Conservation (phyloP, 2,113 vertebrate species). For the Himantopus leucocephalus region DNA sequence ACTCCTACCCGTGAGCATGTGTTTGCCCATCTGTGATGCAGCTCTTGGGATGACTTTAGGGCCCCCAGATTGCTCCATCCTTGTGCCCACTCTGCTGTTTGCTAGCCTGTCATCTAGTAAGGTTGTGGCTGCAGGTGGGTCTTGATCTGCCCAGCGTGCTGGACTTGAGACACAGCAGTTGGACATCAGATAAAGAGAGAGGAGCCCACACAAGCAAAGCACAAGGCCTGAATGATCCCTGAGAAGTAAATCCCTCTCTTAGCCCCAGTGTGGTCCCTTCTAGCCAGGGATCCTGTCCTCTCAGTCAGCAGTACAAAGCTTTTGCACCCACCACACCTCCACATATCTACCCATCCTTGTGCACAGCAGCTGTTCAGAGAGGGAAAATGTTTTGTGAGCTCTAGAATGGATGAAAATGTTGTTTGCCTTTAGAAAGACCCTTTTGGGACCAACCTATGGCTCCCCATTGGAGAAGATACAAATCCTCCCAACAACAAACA, state of each 20-base stretch:
- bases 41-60: background rate
- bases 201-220: background rate
- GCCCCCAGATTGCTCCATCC: background rate
- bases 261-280: background rate
- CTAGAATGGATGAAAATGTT: background rate
- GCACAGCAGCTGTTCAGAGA: background rate
- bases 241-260: background rate
- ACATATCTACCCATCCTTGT: background rate
- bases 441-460: conserved; percentile 84
- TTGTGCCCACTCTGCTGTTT: background rate
- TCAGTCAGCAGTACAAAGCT: background rate
- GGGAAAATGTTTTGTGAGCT: background rate
- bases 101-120: background rate
- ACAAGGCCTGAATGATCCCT: background rate
- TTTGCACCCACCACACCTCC: background rate
- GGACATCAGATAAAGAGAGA: background rate
- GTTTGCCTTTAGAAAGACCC: conserved; percentile 80
- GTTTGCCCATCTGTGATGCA: background rate
- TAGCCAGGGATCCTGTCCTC: background rate
- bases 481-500: conserved; percentile 72
- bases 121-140: background rate
- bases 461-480: conserved; percentile 84
- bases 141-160: background rate
- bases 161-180: background rate
- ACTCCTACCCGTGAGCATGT: background rate